Evolutionary conservation across 1,140 invertebrate genomes (phyloP).

Genomic region (Pachypeltis micranthus): DNA sequence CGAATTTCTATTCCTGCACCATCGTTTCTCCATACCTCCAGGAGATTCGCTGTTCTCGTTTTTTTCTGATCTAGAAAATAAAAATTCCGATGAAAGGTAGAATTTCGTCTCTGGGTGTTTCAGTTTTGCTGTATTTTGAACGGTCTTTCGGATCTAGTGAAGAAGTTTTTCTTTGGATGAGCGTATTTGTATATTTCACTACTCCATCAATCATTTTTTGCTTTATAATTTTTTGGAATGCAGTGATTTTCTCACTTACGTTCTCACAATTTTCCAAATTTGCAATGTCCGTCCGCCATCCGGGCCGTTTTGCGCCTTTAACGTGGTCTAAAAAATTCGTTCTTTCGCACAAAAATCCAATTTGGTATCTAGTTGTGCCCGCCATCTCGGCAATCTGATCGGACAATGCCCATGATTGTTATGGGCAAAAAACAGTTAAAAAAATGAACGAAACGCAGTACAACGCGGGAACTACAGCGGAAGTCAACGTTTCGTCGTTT

Average conservation of each 20-base stretch:
- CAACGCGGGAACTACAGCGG: too few species aligned
- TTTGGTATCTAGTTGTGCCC: too few species aligned
- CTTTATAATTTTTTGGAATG: constrained; percentile 3
- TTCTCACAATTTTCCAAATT: constrained; percentile 11
- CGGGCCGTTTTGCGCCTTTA: too few species aligned
- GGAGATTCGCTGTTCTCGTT: background rate
- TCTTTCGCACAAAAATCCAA: too few species aligned
- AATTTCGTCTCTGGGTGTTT: constrained; percentile 11
- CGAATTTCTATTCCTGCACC: background rate
- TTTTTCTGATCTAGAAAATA: background rate
- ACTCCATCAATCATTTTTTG: constrained; percentile 2
- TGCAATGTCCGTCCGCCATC: too few species aligned
- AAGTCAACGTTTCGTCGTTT: too few species aligned
- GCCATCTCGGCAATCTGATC: too few species aligned
- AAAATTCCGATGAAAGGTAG: constrained; percentile 7
- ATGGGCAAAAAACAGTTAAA: too few species aligned
- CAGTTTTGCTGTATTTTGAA: background rate
- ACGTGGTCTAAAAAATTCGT: too few species aligned
- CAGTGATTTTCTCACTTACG: constrained; percentile 5
- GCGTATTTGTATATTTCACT: constrained; percentile 1
- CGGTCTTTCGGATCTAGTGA: background rate
- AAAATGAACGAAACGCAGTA: too few species aligned
- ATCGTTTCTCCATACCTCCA: background rate
- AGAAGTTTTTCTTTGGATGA: background rate
- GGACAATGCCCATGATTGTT: too few species aligned